Percentiles rank a stretch among this genome's conserved stretches.
Conservation (phyloP, 2,113 vertebrate genomes). For the Climacteris rufus region DNA sequence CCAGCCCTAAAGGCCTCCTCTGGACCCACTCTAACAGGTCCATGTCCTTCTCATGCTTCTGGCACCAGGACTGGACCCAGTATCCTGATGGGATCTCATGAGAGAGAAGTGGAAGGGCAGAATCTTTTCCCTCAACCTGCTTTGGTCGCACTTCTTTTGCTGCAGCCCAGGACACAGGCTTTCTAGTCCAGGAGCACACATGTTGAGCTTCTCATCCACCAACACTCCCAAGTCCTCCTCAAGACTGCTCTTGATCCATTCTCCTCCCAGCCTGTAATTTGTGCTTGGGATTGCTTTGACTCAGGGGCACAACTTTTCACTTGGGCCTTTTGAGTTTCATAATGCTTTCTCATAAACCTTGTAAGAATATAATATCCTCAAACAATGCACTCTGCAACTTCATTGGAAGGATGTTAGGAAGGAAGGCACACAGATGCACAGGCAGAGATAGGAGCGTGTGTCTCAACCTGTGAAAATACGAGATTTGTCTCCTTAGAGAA, state of each 20-base stretch:
- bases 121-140: neutral
- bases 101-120: neutral
- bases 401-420: neutral
- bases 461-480: neutral
- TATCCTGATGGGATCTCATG: neutral
- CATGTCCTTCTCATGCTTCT: neutral
- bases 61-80: neutral
- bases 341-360: neutral
- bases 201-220: neutral
- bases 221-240: neutral
- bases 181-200: neutral
- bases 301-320: too few species aligned
- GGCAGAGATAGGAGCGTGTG: too few species aligned
- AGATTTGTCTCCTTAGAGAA: neutral
- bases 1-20: too few species aligned
- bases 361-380: neutral
- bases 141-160: neutral
- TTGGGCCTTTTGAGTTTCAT: neutral
- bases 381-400: neutral
- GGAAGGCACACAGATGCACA: neutral
- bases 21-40: accelerated
- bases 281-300: neutral
- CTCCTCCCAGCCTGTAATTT: neutral
- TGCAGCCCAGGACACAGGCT: neutral
- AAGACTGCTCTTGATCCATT: neutral